Percentiles rank a stretch among this genome's conserved stretches.
Evolutionary conservation across 1,140 invertebrate genomes (phyloP).

Genomic region (Heterodera schachtii): DNA sequence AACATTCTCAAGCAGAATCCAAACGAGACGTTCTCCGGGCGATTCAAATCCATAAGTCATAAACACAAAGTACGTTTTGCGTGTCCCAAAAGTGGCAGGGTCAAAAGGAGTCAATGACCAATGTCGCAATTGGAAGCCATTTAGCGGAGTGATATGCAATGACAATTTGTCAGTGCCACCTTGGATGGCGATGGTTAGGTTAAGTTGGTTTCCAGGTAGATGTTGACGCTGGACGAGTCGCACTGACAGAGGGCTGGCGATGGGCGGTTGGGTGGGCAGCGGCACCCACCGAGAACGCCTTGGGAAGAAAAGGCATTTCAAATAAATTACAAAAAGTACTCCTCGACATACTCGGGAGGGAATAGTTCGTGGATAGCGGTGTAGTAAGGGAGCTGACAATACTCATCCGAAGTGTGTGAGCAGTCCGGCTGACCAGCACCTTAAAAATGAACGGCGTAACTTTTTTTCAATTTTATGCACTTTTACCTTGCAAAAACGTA

Average conservation of each 20-base stretch:
- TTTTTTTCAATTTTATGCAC: background rate
- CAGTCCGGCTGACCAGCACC: constrained; percentile 53
- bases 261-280: constrained; percentile 46
- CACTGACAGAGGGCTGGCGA: constrained; percentile 52
- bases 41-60: constrained; percentile 59
- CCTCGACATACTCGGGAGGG: constrained; percentile 48
- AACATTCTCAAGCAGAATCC: constrained; percentile 60
- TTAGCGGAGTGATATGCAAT: constrained; percentile 61
- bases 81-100: constrained; percentile 45
- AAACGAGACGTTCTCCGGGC: constrained; percentile 54
- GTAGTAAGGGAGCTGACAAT: constrained; percentile 63
- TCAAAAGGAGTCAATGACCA: constrained; percentile 62
- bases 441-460: background rate
- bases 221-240: constrained; percentile 47
- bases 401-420: constrained; percentile 57
- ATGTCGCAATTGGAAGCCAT: constrained; percentile 52
- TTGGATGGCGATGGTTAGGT: constrained; percentile 53
- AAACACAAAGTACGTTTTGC: constrained; percentile 63
- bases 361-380: constrained; percentile 64
- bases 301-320: constrained; percentile 47
- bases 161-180: constrained; percentile 55
- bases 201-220: constrained; percentile 48
- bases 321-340: background rate
- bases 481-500: constrained; percentile 60
- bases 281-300: constrained; percentile 61